Percentiles rank a stretch among this genome's conserved stretches.
phyloP scores from a whole-genome alignment of 92 coral and sea anemone species.

The Zoanthus sansibaricus region DNA sequence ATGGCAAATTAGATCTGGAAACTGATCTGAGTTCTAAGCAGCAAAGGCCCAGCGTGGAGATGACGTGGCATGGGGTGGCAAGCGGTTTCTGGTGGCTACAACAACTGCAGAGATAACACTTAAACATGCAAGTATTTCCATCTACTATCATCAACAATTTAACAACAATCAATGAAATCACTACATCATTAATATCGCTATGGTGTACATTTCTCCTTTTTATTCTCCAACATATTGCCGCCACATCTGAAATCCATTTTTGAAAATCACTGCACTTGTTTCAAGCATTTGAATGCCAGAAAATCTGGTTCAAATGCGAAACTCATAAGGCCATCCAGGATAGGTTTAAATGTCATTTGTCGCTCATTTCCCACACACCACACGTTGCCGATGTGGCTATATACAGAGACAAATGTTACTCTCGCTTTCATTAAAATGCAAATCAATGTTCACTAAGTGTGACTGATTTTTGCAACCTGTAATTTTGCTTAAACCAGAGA shows the following conservation, averaged over 20 bases:
- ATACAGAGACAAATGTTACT: too few species aligned
- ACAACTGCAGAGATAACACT: constrained; percentile 39
- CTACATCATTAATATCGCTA: too few species aligned
- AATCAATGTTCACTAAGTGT: too few species aligned
- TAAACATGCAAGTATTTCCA: constrained; percentile 17
- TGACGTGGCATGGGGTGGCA: constrained; percentile 31
- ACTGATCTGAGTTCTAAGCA: background rate
- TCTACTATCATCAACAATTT: background rate
- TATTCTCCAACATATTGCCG: background rate
- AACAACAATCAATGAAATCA: too few species aligned
- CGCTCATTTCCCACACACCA: too few species aligned
- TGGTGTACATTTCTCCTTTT: too few species aligned
- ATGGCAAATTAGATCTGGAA: background rate
- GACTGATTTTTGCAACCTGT: too few species aligned
- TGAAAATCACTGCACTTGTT: constrained; percentile 8
- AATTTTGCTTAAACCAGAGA: too few species aligned
- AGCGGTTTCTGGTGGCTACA: background rate
- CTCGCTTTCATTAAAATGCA: too few species aligned
- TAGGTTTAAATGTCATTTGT: too few species aligned
- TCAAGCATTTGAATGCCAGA: constrained; percentile 15
- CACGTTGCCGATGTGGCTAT: too few species aligned
- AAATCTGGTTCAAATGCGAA: constrained; percentile 14
- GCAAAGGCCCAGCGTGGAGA: background rate
- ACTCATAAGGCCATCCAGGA: background rate
- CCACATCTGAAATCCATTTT: constrained; percentile 33